A percentile compares a stretch with the other conserved stretches of the same genome.
Evolutionary conservation across 2,113 vertebrate genomes (phyloP).

Genomic region (Pionites leucogaster): DNA sequence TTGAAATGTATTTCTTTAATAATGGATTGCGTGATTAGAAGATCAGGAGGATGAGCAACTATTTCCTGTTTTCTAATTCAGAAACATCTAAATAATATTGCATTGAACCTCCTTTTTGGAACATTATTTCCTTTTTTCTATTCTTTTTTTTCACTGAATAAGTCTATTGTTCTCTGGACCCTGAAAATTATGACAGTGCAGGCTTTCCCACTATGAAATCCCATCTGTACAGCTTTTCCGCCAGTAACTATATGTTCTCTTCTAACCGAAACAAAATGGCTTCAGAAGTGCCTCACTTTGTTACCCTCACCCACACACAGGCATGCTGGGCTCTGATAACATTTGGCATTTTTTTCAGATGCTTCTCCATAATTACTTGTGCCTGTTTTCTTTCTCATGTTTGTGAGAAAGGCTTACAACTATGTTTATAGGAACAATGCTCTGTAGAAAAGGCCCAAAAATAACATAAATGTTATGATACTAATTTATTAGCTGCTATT

Average conservation of each 20-base stretch:
- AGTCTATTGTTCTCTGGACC: neutral
- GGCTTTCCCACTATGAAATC: neutral
- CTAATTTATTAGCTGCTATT: constrained; percentile 37
- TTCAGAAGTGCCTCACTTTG: neutral
- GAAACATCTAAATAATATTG: neutral
- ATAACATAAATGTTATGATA: neutral
- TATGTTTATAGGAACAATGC: neutral
- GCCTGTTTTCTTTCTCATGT: constrained; percentile 25
- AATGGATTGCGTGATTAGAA: neutral
- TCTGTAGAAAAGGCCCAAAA: neutral
- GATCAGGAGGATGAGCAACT: neutral
- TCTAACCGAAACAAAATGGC: neutral
- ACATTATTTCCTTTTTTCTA: no score
- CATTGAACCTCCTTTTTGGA: neutral
- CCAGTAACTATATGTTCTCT: constrained; percentile 2
- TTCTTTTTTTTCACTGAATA: neutral
- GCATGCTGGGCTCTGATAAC: neutral
- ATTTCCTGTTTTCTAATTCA: neutral
- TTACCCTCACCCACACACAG: constrained; percentile 30
- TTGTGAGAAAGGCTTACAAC: neutral
- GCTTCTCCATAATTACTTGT: neutral
- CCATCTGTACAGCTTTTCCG: constrained; percentile 8
- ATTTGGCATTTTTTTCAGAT: neutral
- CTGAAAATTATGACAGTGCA: neutral
- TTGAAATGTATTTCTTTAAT: neutral